These are phyloP conservation scores for Chascanopsetta lugubris DNA, from an alignment of 2,113 vertebrate species.

Conservation along the genomic window DNA sequence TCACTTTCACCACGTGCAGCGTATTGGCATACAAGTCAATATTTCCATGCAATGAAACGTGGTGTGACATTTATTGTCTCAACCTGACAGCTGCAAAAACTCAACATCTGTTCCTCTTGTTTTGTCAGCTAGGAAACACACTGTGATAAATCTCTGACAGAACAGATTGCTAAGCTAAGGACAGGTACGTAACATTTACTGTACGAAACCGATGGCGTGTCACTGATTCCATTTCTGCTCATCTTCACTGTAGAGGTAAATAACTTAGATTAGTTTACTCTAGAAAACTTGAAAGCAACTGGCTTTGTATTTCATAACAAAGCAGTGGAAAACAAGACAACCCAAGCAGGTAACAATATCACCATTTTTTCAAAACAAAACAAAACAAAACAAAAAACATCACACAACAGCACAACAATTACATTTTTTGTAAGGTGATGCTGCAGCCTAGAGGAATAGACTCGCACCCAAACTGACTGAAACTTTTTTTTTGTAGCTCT, in stretches of 20 bases:
- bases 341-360: neutral
- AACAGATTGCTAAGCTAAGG: neutral
- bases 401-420: neutral
- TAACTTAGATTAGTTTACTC: too few species aligned
- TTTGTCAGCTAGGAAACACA: neutral
- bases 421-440: too few species aligned
- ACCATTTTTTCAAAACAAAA: too few species aligned
- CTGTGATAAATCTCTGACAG: neutral
- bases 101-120: neutral
- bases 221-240: too few species aligned
- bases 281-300: too few species aligned
- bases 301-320: too few species aligned
- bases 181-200: neutral
- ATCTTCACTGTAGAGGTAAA: too few species aligned
- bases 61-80: neutral
- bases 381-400: neutral
- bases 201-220: too few species aligned
- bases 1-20: neutral
- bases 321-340: neutral
- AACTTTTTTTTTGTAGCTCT: too few species aligned
- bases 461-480: too few species aligned
- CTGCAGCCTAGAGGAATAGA: too few species aligned
- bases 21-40: neutral
- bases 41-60: neutral
- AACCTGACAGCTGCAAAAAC: neutral